These are phyloP conservation scores for Cossypha niveicapilla DNA, from an alignment of 2,797 vertebrate species.

Conservation along the genomic window DNA sequence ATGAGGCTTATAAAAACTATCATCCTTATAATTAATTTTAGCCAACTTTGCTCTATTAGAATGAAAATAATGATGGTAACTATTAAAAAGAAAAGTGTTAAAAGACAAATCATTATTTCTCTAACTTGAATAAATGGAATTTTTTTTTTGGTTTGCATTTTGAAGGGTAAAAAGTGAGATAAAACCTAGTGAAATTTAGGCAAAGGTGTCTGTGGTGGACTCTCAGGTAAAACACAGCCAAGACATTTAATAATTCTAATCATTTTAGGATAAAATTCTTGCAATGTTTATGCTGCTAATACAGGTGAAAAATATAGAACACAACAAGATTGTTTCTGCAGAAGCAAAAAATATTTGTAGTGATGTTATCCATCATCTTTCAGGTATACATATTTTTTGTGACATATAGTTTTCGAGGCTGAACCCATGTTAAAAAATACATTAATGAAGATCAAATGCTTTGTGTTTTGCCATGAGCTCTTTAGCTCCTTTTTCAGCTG, in stretches of 20 bases:
- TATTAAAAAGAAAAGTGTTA: not conserved
- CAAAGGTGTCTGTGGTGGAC: not conserved
- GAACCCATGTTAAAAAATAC: not conserved
- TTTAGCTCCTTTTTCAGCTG: not conserved
- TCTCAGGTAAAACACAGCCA: not conserved
- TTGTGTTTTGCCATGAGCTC: not conserved
- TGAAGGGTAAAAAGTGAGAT: not conserved
- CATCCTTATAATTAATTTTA: not conserved
- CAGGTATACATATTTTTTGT: not conserved
- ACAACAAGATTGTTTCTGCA: not conserved
- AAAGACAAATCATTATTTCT: not conserved
- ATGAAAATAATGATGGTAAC: not conserved
- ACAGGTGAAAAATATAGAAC: not conserved
- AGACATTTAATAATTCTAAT: not conserved
- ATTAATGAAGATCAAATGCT: not conserved
- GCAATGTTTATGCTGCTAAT: not conserved
- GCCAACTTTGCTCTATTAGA: not conserved
- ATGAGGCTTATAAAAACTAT: not conserved
- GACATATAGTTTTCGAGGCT: not conserved
- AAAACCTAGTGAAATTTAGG: not conserved
- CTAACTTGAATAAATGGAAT: not conserved
- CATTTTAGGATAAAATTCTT: not conserved
- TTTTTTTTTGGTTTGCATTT: not conserved
- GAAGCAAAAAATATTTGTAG: not conserved
- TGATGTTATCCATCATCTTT: not conserved